Percentiles rank a stretch among this genome's conserved stretches.
phyloP scores from a whole-genome alignment of 2,888 invertebrate genomes.

The Eueremaeus valkanovi region DNA sequence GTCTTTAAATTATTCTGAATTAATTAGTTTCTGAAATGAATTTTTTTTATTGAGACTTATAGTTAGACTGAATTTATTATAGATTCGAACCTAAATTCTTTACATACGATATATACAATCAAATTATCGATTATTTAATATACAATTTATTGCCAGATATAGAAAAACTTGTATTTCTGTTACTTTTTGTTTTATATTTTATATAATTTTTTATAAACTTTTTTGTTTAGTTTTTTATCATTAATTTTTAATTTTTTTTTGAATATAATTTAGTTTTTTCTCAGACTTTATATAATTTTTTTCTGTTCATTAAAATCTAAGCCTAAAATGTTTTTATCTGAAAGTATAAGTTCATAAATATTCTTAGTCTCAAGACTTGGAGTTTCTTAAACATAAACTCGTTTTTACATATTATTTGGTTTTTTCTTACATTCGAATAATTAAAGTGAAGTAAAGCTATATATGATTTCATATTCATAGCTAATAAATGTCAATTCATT shows the following conservation, averaged over 20 bases:
- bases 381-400: background rate
- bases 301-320: no score
- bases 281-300: no score
- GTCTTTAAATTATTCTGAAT: background rate
- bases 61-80: no score
- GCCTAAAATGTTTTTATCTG: no score
- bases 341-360: no score
- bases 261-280: background rate
- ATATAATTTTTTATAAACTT: no score
- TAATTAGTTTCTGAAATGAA: background rate
- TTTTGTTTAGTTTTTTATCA: no score
- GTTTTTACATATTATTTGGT: background rate
- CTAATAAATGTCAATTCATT: conserved; percentile 10
- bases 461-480: background rate
- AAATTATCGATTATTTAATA: background rate
- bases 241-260: no score
- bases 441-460: background rate
- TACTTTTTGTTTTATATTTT: no score
- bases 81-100: no score
- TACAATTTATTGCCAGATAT: background rate
- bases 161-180: no score
- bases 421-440: background rate
- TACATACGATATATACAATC: background rate
- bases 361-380: background rate
- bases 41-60: background rate